Conservation (phyloP, 2,888 invertebrate genomes). For the Polia nebulosa region DNA sequence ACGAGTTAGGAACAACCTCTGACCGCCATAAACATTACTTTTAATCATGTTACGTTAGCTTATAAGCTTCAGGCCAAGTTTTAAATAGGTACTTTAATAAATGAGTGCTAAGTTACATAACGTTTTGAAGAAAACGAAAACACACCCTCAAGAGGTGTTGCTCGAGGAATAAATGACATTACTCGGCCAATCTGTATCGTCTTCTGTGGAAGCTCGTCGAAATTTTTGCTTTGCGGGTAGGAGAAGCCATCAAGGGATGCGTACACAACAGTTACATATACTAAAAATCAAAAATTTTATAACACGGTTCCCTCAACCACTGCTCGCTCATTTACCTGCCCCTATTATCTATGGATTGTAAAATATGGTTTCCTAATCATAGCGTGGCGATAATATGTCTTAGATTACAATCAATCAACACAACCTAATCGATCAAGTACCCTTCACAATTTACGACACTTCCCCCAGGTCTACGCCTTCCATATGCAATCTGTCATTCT, state of each 20-base stretch:
- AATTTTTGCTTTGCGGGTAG: too few relatives aligned
- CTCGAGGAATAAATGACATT: not conserved
- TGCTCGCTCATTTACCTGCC: too few relatives aligned
- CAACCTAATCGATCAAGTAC: not conserved
- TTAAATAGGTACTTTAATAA: conserved; percentile 14
- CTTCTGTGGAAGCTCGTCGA: too few relatives aligned
- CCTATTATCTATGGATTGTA: too few relatives aligned
- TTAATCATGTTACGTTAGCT: conserved; percentile 23
- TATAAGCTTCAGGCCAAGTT: conserved; percentile 41
- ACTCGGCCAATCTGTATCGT: too few relatives aligned
- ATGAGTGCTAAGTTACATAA: conserved; percentile 25
- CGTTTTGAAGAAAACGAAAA: conserved; percentile 1
- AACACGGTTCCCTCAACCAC: too few relatives aligned
- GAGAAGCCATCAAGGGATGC: too few relatives aligned
- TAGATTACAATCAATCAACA: not conserved
- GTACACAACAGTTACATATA: too few relatives aligned
- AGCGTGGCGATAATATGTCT: not conserved
- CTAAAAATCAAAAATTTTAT: too few relatives aligned
- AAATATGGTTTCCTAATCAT: too few relatives aligned
- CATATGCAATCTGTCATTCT: conserved; percentile 26
- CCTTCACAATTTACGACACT: conserved; percentile 4
- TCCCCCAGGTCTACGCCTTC: conserved; percentile 1
- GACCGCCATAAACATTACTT: conserved; percentile 43
- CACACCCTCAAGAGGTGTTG: not conserved
- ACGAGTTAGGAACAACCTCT: conserved; percentile 49